Evolutionary conservation across 2,797 vertebrate genomes (phyloP), one percentile per base, ranked within the genome.

Genomic region (Pangasius larnaudii): DNA sequence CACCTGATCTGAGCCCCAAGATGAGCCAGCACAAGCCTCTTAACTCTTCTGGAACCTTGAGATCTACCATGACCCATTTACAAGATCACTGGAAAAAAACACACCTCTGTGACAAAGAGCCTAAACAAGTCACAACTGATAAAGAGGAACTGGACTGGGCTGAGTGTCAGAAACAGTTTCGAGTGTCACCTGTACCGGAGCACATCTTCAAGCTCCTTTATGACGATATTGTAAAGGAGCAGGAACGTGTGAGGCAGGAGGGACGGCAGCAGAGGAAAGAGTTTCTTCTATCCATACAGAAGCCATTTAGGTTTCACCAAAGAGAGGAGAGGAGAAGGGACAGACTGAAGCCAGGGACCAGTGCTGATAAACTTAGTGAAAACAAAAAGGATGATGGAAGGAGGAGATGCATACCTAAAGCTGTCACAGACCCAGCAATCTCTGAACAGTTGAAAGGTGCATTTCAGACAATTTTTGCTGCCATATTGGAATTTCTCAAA

Each of bases 91-190:
- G 4, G 51, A 94, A 86, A 65, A 96, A 94, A 89, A 91, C 94
- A 11, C 93, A 95, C 59, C 71, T 94, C 84, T 93, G 95, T 91
- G 96, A 96, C 87, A 94, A 93, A 33, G 92, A 95, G 90, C 74
- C 86, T 90, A 65, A 30, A 24, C 63, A 79, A 72, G 16, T 75
- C 58, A 36, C 27, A 71, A 22, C 56, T 75, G 93, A 94, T 90
- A 93, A 93, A 96, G 94, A 96, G 92, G 95, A 95, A 82, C 94
- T 95, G 63, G 97, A 97, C 0, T 95, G 97, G 90, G 96, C 94
- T 0, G 98, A 99, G 94, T 98, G 98, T 93, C 95, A 95, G 91
- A 98, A 96, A 92, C 96, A 98, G 92, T 99, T 99, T 93, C 94
- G 94, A 42, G 97, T 98, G 27, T 93, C 94, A 30, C 97, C 97